A percentile compares a stretch with the other conserved stretches of the same genome.
phyloP scores from a whole-genome alignment of 2,113 vertebrate species.

The Tenrec ecaudatus region DNA sequence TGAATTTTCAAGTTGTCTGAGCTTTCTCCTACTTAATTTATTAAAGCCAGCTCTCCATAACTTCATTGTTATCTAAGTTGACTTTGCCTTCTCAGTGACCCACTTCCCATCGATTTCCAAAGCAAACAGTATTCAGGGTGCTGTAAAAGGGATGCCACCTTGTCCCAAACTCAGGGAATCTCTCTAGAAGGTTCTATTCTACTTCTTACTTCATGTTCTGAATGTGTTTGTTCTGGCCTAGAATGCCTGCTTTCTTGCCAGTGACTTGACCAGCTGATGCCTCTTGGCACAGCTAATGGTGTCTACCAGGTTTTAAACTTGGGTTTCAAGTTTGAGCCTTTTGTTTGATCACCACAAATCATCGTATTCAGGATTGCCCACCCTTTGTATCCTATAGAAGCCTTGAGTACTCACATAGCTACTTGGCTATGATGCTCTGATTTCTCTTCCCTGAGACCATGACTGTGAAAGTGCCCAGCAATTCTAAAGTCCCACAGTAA shows the following conservation, averaged over 20 bases:
- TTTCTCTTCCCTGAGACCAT: not conserved
- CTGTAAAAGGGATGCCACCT: accelerated
- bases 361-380: not conserved
- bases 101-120: not conserved
- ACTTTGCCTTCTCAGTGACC: not conserved
- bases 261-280: not conserved
- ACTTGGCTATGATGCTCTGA: not conserved
- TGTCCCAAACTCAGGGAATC: not conserved
- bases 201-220: not conserved
- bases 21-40: not conserved
- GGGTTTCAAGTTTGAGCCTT: not conserved
- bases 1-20: not conserved
- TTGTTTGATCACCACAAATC: not conserved
- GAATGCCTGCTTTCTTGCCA: not conserved
- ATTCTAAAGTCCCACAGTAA: not conserved
- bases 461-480: not conserved
- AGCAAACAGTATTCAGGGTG: too few relatives aligned
- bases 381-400: not conserved
- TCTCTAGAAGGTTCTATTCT: not conserved
- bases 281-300: not conserved
- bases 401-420: not conserved
- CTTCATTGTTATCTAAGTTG: not conserved
- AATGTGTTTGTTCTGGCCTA: not conserved
- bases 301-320: not conserved
- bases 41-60: not conserved